phyloP scores from a whole-genome alignment of 2,888 invertebrate genomes.

The Aspidapion aeneum region DNA sequence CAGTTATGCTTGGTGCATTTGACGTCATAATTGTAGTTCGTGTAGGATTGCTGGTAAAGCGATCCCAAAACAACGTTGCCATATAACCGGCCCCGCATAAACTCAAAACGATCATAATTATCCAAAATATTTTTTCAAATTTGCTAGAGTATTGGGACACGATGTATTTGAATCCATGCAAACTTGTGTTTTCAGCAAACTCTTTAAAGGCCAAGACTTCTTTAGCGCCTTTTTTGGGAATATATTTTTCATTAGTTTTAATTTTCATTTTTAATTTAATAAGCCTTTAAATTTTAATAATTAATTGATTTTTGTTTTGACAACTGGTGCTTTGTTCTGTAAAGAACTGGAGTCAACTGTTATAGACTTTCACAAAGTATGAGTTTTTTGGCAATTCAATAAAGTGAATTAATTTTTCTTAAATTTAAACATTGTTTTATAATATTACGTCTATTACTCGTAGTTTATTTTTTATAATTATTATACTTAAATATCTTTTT shows the following conservation, averaged over 20 bases:
- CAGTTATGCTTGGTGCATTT: constrained; percentile 36
- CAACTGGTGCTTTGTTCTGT: no score
- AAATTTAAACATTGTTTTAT: no score
- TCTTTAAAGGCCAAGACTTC: constrained; percentile 30
- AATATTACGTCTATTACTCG: no score
- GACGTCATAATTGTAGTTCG: constrained; percentile 40
- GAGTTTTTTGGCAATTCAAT: no score
- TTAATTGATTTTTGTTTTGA: no score
- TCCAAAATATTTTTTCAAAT: constrained; percentile 32
- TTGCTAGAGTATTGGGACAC: not conserved
- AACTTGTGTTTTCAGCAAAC: constrained; percentile 41
- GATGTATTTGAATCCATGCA: constrained; percentile 40
- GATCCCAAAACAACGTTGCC: constrained; percentile 41
- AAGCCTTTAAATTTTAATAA: no score
- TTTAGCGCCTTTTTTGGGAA: not conserved
- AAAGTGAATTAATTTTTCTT: no score
- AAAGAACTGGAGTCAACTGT: no score
- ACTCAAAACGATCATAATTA: constrained; percentile 33
- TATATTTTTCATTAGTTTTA: not conserved
- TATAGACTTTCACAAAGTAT: no score
- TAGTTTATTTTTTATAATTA: no score
- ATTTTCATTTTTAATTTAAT: not conserved
- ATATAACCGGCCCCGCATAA: constrained; percentile 39
- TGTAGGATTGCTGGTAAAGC: constrained; percentile 43
- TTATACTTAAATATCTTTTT: no score